Evolutionary conservation across 2,888 invertebrate species (phyloP), one percentile per base, ranked within the genome.

Genomic region (Watsonalla cultraria): DNA sequence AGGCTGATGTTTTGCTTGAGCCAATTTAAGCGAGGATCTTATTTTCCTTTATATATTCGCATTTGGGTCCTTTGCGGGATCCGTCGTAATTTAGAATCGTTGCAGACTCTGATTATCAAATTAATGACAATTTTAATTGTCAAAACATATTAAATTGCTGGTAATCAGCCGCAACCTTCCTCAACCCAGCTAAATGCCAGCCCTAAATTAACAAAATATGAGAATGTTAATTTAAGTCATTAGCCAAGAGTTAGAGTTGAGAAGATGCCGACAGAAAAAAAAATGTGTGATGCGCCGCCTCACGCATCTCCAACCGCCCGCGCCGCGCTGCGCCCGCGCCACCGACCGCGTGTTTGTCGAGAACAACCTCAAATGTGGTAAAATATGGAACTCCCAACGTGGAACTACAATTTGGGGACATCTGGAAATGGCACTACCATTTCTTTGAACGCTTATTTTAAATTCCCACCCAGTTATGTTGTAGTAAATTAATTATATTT

Each of bases 191-290:
- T 74, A 71, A 72, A 75, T 74, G 76, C 78, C 75, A 78, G 73
- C 72, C 74, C 72, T 74, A 76, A 80, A 84, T 84, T 84, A 78
- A 83, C 83, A 78, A 85, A 84, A 83, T 83, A 82, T 79, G 80
- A 72, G 86, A 84, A 86, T 82, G 81, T 86, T 88, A 87, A 87
- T 89, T 86, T 82, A 80, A 81, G 82, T 89, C 88, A 89, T 90
- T 90, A 90, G 82, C 79, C 72, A 76, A 77, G 80, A 82, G 79
- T 72, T 67, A 76, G 24, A 78, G 74, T 72, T 76, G 73, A 74
- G 74, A 80, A 75, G 80, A 85, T 75, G 86, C 82, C 83, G 84
- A 82, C 81, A 74, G 70, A 78, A 75, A 80, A 81, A 82, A 77
- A 79, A 66, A 69, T 78, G 77, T 86, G 84, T 86, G 88, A 86